Conservation (phyloP, 2,888 invertebrate genomes). For the Malacosoma neustria region DNA sequence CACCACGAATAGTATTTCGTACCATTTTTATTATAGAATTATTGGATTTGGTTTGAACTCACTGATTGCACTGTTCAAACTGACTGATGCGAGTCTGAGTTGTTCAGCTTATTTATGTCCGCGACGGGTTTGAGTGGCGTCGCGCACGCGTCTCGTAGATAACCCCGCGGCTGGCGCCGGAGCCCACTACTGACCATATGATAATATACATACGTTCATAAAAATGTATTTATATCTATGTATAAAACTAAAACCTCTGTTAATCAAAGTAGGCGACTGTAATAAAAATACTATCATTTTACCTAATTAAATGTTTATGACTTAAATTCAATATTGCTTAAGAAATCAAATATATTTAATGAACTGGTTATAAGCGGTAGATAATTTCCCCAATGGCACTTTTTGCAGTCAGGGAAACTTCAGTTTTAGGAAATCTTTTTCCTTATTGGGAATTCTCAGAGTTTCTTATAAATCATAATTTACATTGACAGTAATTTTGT, state of each 20-base stretch:
- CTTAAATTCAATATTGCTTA: background rate
- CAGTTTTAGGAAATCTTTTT: too few relatives aligned
- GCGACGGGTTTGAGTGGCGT: conserved; percentile 31
- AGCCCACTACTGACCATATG: conserved; percentile 18
- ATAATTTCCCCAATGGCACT: too few relatives aligned
- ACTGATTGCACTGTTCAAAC: conserved; percentile 30
- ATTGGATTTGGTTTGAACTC: background rate
- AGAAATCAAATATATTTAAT: too few relatives aligned
- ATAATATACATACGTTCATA: conserved; percentile 16
- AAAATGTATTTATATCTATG: conserved; percentile 10
- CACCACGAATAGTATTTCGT: conserved; percentile 41
- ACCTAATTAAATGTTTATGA: conserved; percentile 1
- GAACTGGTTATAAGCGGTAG: too few relatives aligned
- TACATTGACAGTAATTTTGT: too few relatives aligned
- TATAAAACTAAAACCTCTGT: background rate
- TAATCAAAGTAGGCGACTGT: background rate
- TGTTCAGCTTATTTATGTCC: conserved; percentile 50
- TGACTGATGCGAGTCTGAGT: conserved; percentile 37
- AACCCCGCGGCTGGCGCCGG: conserved; percentile 60
- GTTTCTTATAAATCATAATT: too few relatives aligned
- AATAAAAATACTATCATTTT: conserved; percentile 4
- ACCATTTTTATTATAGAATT: conserved; percentile 39
- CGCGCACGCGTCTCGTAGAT: conserved; percentile 65
- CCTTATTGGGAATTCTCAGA: too few relatives aligned
- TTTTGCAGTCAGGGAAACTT: too few relatives aligned